These are phyloP conservation scores for Philopotamus ludificatus DNA, from an alignment of 1,140 invertebrate species.

Conservation along the genomic window DNA sequence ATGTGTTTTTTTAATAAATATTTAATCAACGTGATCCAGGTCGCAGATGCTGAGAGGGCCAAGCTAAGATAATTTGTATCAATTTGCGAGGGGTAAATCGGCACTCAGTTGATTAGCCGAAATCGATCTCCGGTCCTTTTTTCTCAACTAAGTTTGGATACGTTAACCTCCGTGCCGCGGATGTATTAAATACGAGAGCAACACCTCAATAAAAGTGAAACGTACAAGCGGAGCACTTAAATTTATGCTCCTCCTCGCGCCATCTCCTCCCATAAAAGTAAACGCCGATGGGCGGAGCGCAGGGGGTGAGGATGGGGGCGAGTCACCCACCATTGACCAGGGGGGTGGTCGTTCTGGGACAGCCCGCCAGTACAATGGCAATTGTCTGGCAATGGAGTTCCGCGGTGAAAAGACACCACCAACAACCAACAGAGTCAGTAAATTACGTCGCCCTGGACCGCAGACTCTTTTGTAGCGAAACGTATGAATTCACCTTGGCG, in stretches of 20 bases:
- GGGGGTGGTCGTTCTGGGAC: background rate
- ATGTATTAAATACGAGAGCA: constrained; percentile 2
- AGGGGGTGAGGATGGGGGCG: background rate
- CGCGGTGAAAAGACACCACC: constrained; percentile 7
- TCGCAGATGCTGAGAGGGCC: no score
- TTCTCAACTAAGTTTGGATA: background rate
- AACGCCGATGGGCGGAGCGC: background rate
- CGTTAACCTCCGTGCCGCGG: background rate
- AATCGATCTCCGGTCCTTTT: background rate
- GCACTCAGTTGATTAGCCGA: background rate
- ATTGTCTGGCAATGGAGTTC: background rate
- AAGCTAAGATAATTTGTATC: no score
- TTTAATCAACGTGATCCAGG: no score
- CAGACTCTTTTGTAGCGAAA: background rate
- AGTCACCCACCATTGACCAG: background rate
- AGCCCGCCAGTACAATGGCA: background rate
- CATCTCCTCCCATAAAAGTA: constrained; percentile 6
- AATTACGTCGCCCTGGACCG: background rate
- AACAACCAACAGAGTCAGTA: background rate
- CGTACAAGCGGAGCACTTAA: constrained; percentile 6
- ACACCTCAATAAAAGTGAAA: constrained; percentile 10
- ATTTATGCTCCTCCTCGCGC: constrained; percentile 1
- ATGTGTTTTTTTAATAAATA: no score
- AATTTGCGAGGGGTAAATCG: no score
- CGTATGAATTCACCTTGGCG: background rate